These are phyloP conservation scores for Leptodactylus fuscus DNA, from an alignment of 2,113 vertebrate genomes.

Conservation along the genomic window DNA sequence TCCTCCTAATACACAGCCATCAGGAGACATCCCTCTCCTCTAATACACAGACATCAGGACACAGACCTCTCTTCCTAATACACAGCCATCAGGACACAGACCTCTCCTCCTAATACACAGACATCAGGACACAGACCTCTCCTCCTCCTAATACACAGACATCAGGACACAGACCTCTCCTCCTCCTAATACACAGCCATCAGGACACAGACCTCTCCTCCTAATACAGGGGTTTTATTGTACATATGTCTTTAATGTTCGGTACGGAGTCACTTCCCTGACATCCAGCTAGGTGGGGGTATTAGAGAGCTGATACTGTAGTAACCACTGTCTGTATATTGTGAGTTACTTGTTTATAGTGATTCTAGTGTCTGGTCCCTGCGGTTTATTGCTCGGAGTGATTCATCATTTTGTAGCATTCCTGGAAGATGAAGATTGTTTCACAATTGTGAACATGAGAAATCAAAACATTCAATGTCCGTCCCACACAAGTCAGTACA, in stretches of 20 bases:
- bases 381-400: not conserved
- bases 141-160: no score
- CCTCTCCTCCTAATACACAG: no score
- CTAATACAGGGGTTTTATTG: not conserved
- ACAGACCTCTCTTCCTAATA: no score
- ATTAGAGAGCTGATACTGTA: not conserved
- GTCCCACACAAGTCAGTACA: not conserved
- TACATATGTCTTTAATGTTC: not conserved
- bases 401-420: slow-evolving; percentile 38
- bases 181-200: no score
- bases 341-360: slow-evolving; percentile 11
- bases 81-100: no score
- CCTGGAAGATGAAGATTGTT: slow-evolving; percentile 26
- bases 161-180: no score
- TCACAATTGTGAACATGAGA: slow-evolving; percentile 24
- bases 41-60: no score
- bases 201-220: not conserved
- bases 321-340: not conserved
- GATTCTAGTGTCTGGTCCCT: not conserved
- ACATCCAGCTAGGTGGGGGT: slow-evolving; percentile 4
- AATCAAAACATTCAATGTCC: slow-evolving; percentile 6
- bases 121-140: no score
- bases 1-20: no score
- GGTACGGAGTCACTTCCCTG: not conserved
- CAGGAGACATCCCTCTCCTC: no score